These are phyloP conservation scores for Pocillopora verrucosa DNA, from an alignment of 64 coral and sea anemone genomes.

Conservation along the genomic window DNA sequence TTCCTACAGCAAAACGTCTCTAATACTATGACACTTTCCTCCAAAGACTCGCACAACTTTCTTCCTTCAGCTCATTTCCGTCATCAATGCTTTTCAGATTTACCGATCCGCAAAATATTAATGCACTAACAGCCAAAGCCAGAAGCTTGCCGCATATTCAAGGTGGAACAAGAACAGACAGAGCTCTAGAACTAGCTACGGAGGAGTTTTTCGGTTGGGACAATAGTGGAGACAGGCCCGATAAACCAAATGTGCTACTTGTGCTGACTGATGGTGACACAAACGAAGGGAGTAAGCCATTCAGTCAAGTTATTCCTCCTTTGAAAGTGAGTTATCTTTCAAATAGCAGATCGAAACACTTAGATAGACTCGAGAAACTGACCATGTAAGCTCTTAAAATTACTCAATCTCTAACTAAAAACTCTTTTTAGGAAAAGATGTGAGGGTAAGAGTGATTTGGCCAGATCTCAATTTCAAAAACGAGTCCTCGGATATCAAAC, in stretches of 20 bases:
- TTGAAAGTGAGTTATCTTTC: neutral
- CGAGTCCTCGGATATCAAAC: too few species aligned
- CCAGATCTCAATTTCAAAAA: too few species aligned
- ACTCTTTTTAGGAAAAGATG: too few species aligned
- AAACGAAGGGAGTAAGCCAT: constrained; percentile 11
- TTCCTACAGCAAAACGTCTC: too few species aligned
- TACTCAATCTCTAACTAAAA: too few species aligned
- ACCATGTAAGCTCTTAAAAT: too few species aligned
- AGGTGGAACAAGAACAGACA: constrained; percentile 37
- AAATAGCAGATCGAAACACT: neutral
- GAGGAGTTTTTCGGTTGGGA: constrained; percentile 21
- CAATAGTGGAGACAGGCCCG: constrained; percentile 10
- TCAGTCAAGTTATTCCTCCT: neutral
- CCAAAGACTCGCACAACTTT: too few species aligned
- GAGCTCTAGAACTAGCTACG: constrained; percentile 13
- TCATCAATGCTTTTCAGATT: neutral
- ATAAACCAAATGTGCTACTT: constrained; percentile 16
- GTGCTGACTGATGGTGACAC: constrained; percentile 32
- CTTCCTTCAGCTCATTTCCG: neutral
- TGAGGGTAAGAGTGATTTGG: too few species aligned
- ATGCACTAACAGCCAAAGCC: neutral
- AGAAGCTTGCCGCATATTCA: neutral
- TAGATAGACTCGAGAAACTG: too few species aligned
- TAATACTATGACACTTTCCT: too few species aligned
- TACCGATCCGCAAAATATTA: neutral